Percentiles rank a stretch among this genome's conserved stretches.
These are phyloP conservation scores for Aethina tumida DNA, from an alignment of 1,140 invertebrate genomes.

Conservation along the genomic window DNA sequence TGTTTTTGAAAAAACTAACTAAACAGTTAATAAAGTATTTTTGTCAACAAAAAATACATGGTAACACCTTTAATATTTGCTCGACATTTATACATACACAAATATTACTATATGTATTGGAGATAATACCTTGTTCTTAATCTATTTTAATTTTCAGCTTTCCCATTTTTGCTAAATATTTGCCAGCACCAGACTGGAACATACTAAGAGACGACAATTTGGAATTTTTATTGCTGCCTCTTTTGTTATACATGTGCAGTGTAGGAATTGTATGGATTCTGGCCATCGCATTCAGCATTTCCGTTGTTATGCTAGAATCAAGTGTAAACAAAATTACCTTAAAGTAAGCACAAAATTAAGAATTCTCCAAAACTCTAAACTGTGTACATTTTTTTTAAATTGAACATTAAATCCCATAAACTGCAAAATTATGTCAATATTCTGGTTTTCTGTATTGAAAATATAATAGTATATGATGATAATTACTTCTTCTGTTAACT, in stretches of 20 bases:
- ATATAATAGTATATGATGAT: not conserved
- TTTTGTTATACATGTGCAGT: conserved; percentile 37
- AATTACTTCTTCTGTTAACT: conserved; percentile 5
- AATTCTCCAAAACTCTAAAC: too few relatives aligned
- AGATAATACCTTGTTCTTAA: too few relatives aligned
- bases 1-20: too few relatives aligned
- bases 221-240: conserved; percentile 32
- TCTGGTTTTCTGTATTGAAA: not conserved
- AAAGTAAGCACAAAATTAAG: conserved; percentile 42
- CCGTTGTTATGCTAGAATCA: conserved; percentile 46
- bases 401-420: too few relatives aligned
- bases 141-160: conserved; percentile 10
- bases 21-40: too few relatives aligned
- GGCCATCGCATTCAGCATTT: conserved; percentile 36
- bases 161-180: conserved; percentile 12
- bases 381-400: too few relatives aligned
- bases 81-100: too few relatives aligned
- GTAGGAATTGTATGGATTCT: conserved; percentile 41
- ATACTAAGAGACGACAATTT: conserved; percentile 28
- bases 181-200: conserved; percentile 28
- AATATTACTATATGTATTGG: too few relatives aligned
- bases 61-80: too few relatives aligned
- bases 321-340: conserved; percentile 44
- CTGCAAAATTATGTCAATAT: too few relatives aligned
- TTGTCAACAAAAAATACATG: too few relatives aligned